These are phyloP conservation scores for Portevinia maculata DNA, from an alignment of 2,888 invertebrate genomes.

Conservation along the genomic window DNA sequence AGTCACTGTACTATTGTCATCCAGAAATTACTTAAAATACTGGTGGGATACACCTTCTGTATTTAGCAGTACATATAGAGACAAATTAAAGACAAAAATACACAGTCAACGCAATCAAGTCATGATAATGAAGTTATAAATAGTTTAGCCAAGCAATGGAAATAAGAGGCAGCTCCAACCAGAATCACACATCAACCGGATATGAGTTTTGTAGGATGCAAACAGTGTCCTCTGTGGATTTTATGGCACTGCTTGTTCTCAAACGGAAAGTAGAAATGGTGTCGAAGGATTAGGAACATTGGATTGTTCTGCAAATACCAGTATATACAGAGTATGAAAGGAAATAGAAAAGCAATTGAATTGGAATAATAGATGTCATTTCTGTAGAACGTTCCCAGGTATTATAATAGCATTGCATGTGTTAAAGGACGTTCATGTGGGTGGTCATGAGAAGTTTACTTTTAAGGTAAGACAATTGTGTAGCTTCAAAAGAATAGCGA, in stretches of 20 bases:
- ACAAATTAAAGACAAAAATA: conserved; percentile 14
- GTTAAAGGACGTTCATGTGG: no score
- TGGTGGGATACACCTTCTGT: conserved; percentile 2
- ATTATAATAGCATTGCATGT: background rate
- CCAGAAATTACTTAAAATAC: no score
- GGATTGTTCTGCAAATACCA: conserved; percentile 42
- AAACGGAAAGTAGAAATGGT: conserved; percentile 15
- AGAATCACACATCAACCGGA: conserved; percentile 40
- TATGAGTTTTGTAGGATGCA: conserved; percentile 47
- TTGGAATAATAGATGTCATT: conserved; percentile 4
- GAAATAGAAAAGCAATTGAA: conserved; percentile 46
- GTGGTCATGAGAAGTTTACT: no score
- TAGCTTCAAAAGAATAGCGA: background rate
- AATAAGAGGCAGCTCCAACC: conserved; percentile 1
- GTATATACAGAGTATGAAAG: background rate
- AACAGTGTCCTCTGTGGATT: conserved; percentile 19
- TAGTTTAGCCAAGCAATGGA: conserved; percentile 30
- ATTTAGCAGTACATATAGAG: background rate
- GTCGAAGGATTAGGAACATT: conserved; percentile 6
- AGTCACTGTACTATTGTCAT: no score
- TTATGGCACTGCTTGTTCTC: background rate
- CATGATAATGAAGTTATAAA: conserved; percentile 49
- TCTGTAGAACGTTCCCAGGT: background rate
- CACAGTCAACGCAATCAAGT: conserved; percentile 27
- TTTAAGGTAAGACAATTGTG: no score